A percentile compares a stretch with the other conserved stretches of the same genome.
Evolutionary conservation across 23 tunicate genomes (phyloP).

Genomic region (Corella eumyota): DNA sequence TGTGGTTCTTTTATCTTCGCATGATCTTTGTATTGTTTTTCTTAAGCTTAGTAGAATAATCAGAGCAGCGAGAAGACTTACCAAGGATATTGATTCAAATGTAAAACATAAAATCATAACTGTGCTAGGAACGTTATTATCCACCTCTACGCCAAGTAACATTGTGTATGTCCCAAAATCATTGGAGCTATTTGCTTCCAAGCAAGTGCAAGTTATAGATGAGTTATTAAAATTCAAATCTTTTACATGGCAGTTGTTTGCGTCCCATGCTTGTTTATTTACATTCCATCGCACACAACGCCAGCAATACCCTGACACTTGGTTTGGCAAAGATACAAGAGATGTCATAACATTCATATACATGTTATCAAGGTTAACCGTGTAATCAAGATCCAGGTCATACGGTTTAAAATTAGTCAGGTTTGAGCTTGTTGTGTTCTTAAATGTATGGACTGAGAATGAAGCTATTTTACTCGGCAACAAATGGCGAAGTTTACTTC

Average conservation of each 20-base stretch:
- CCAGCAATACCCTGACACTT: slow-evolving; percentile 2
- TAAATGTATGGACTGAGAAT: background rate
- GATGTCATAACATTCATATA: background rate
- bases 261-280: background rate
- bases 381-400: no score
- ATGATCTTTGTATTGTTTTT: background rate
- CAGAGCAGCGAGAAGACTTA: slow-evolving; percentile 2
- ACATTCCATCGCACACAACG: slow-evolving; percentile 3
- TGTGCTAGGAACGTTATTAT: background rate
- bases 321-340: background rate
- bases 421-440: no score
- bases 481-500: background rate
- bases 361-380: no score
- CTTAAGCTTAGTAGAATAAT: background rate
- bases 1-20: background rate
- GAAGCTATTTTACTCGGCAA: background rate
- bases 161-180: background rate
- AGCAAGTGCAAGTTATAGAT: slow-evolving; percentile 1
- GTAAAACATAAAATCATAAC: slow-evolving; percentile 3
- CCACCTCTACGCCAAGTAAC: background rate
- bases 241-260: background rate
- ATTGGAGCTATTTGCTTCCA: no score
- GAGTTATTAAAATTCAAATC: background rate
- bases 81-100: slow-evolving; percentile 5
- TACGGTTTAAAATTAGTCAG: no score